Base-by-base conservation (phyloP, 2,797 vertebrate genomes). In the Danio kyathit region DNA sequence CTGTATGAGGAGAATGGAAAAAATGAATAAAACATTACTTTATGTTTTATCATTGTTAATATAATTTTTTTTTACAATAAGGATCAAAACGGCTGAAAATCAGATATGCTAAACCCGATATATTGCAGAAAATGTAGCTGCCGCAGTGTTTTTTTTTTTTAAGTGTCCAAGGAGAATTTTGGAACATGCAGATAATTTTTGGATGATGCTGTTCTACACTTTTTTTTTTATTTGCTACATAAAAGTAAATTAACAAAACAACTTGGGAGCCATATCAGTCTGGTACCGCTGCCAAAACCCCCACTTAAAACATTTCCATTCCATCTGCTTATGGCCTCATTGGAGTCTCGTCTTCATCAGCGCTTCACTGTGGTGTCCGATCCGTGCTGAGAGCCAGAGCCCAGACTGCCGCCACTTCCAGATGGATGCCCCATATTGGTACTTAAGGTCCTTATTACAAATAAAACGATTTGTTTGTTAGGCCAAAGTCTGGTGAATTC, bases 241-340 rank as follows among this genome's bases (percentile, higher is more conserved):
- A 51, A 61, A 19, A 79, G 65, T 60, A 70, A 61, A 61, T 79
- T 61, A 79, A 60, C 65, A 51, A 79, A 79, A 51, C 54, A 70
- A 51, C 76, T 70, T 79, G 65, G 56, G 56, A 70, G 66, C 56
- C 65, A 70, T 60, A 51, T 70, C 66, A 61, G 29, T 41, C 65
- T 41, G 44, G 56, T 16, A 61, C 11, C 1, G 0, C 48, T 63
- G 57, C 77, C 77, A 74, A 79, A 63, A 61, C n/a, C 56, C 46
- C 76, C 46, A 71, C 54, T 79, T 70, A 69, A 70, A 70, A 79
- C 77, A 61, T 79, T 79, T 60, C 71, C 38, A 71, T 51, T 71
- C 67, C 77, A 71, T 79, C 66, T 79, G 77, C 48, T 61, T 61
- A 60, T 52, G 57, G 77, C 38, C 46, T 71, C 46, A 61, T 49